phyloP scores from a whole-genome alignment of 2,113 vertebrate species.

The Nycticorax nycticorax region DNA sequence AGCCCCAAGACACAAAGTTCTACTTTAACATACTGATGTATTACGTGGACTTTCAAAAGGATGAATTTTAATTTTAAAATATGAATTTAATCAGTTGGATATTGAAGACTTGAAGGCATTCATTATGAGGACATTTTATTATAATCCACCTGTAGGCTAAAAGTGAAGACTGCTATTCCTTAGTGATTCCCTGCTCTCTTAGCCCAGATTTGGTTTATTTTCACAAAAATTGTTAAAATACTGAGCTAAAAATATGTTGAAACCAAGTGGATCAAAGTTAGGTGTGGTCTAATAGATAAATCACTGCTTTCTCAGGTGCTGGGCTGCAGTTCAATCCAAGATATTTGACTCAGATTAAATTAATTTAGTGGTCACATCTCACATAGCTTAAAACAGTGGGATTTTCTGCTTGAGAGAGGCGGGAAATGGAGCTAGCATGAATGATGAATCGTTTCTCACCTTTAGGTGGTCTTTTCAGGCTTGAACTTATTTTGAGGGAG shows the following conservation, averaged over 20 bases:
- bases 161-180: neutral
- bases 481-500: slow-evolving; percentile 14
- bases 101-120: neutral
- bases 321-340: slow-evolving; percentile 16
- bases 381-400: neutral
- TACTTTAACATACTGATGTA: neutral
- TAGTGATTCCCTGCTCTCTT: neutral
- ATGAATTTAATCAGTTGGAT: neutral
- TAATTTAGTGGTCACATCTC: neutral
- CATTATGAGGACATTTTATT: neutral
- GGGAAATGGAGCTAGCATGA: neutral
- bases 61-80: neutral
- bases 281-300: slow-evolving; percentile 32
- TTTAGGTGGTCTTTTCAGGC: slow-evolving; percentile 34
- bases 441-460: slow-evolving; percentile 16
- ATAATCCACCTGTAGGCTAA: neutral
- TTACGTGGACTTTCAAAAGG: neutral
- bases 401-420: slow-evolving; percentile 12
- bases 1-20: neutral
- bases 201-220: neutral
- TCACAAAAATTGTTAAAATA: slow-evolving; percentile 1
- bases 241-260: slow-evolving; percentile 20
- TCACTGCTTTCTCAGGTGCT: neutral
- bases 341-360: slow-evolving; percentile 40
- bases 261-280: slow-evolving; percentile 20